These are phyloP conservation scores for Macroteleia sp. DNA, from an alignment of 2,888 invertebrate genomes.

Conservation along the genomic window DNA sequence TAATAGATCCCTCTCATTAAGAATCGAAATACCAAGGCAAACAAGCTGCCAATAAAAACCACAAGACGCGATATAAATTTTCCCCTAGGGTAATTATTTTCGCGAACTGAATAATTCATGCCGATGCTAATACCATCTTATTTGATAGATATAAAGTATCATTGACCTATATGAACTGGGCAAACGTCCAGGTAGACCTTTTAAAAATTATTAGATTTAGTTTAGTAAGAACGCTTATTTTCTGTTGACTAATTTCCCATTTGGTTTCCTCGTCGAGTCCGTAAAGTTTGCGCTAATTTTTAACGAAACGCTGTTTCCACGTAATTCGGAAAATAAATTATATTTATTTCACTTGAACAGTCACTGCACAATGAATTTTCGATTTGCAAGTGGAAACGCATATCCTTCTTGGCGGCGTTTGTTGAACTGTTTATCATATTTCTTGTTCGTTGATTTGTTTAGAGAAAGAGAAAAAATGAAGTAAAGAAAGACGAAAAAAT, in stretches of 20 bases:
- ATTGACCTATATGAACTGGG: constrained; percentile 43
- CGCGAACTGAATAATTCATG: constrained; percentile 43
- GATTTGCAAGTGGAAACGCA: constrained; percentile 5
- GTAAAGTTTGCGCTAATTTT: not conserved
- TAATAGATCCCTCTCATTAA: constrained; percentile 16
- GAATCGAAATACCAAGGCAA: constrained; percentile 9
- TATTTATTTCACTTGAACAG: constrained; percentile 6
- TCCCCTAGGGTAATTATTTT: constrained; percentile 38
- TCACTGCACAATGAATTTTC: constrained; percentile 12
- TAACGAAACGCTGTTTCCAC: not conserved
- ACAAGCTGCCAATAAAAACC: constrained; percentile 6
- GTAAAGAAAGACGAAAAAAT: constrained; percentile 16
- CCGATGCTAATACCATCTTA: constrained; percentile 25
- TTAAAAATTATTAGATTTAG: constrained; percentile 24
- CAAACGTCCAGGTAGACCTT: constrained; percentile 22
- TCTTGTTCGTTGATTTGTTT: constrained; percentile 6
- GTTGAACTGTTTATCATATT: constrained; percentile 15
- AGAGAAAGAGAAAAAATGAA: not conserved
- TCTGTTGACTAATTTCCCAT: constrained; percentile 4
- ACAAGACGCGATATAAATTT: constrained; percentile 32
- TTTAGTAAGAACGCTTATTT: constrained; percentile 1
- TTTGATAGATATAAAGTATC: constrained; percentile 37
- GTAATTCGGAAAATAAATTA: not conserved
- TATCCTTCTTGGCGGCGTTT: constrained; percentile 7
- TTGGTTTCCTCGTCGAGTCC: constrained; percentile 17